Base-by-base conservation (phyloP, 2,797 vertebrate species). In the Xenentodon cancila region DNA sequence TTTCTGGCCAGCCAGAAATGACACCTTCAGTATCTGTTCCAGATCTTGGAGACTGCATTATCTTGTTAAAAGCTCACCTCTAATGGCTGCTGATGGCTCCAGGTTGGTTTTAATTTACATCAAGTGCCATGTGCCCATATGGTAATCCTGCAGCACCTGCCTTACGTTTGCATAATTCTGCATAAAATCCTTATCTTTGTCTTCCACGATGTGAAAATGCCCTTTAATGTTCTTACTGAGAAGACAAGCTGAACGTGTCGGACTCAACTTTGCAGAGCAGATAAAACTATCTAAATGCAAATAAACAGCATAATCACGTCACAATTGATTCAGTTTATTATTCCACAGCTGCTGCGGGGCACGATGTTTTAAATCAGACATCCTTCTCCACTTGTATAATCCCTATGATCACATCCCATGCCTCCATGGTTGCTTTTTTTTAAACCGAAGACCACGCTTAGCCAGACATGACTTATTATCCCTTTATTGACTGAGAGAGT, bases 251-350 rank as follows among this genome's bases (percentile, higher is more conserved):
- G 18, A 59, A 72, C 48, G 9, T 6, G 15, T 67, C 34, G 2
- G 73, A 83, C 70, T 70, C 73, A 71, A 74, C 71, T 80, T 61
- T 34, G 57, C 52, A n/a, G 47, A 70, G 71, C 77, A 76, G 82
- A 81, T 79, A 61, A 84, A 88, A 84, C 86, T n/a, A 85, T 89
- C 84, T 88, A 88, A 89, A 90, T 88, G 86, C 86, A 89, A 89
- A 90, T 87, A 88, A 87, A 88, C 71, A 61, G 67, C 53, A 53
- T 51, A 73, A 76, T 73, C 18, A 21, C 58, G 73, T 80, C 78
- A 61, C 66, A 52, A 56, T 74, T 22, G 54, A 82, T 68, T 71
- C 54, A 15, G 73, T 85, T 84, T 53, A 77, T 72, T 72, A 27
- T 47, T 32, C 18, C 52, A 15, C 19, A 1, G 71, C 69, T 62